A percentile compares a stretch with the other conserved stretches of the same genome.
Evolutionary conservation across 2,113 vertebrate species (phyloP).

Genomic region (Vombatus ursinus): DNA sequence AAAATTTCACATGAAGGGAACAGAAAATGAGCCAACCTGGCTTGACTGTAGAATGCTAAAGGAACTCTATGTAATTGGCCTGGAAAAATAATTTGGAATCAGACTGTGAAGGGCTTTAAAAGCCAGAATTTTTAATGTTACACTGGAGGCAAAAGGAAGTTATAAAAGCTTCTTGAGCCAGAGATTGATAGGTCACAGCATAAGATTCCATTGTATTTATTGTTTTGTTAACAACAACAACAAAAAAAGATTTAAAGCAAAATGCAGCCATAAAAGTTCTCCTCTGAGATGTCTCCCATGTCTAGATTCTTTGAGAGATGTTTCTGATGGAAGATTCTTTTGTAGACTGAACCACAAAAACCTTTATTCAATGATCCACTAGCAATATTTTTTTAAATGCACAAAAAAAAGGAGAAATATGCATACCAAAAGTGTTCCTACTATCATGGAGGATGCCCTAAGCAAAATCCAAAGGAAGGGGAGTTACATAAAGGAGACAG

Average conservation of each 20-base stretch:
- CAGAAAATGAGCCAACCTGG: neutral
- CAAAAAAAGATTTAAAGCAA: too few relatives aligned
- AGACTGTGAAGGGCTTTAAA: neutral
- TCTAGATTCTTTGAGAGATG: neutral
- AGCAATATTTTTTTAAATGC: neutral
- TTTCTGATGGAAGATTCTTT: neutral
- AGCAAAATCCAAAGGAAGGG: too few relatives aligned
- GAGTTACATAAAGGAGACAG: neutral
- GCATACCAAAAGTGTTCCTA: neutral
- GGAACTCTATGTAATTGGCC: neutral
- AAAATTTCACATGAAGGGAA: neutral
- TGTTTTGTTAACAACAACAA: too few relatives aligned
- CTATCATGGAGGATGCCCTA: neutral
- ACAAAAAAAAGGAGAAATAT: neutral
- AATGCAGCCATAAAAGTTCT: neutral
- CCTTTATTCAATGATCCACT: neutral
- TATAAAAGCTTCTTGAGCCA: neutral
- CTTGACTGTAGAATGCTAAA: neutral
- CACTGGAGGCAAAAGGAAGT: neutral
- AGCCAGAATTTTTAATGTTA: neutral
- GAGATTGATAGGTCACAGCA: too few relatives aligned
- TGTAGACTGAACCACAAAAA: neutral
- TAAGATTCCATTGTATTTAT: too few relatives aligned
- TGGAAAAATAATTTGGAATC: neutral
- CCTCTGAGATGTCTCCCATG: neutral